Base-by-base conservation (phyloP, 2,888 invertebrate genomes). In the Lamellibrachia satsuma region DNA sequence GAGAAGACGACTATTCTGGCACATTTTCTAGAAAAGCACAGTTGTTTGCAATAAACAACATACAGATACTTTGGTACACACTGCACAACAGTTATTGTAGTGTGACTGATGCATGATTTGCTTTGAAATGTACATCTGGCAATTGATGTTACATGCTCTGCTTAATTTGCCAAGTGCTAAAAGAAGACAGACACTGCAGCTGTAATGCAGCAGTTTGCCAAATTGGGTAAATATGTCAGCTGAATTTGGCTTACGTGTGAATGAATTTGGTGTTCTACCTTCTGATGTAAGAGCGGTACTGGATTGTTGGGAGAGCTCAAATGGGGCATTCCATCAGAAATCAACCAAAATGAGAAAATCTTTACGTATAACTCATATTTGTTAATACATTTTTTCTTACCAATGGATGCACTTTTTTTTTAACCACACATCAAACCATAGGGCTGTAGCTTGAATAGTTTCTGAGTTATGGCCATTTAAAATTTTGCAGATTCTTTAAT, bases 81-180 rank as follows among this genome's bases (percentile, higher is more conserved):
- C 22, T 75, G 75, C 75, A 22, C 75, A 15, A 22, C 75, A 75
- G 11, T 75, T 15, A 6, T 6, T n/a, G n/a, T 39, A 39, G 15
- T 75, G 75, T 75, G 75, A 22, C 75, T 75, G 75, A 75, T 22
- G 75, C 22, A 15, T 22, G 75, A 11, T 75, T 75, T 15, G 22
- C 75, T 75, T 75, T 75, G 75, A 75, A n/a, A 75, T 75, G 75
- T 75, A 75, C 75, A 75, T 75, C 75, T 75, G 75, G 75, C 75
- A 75, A 11, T n/a, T 75, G 75, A 75, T 75, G 75, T 22, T 75
- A n/a, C n/a, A n/a, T 75, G 22, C 75, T n/a, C 15, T 15, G 75
- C 75, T 75, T 75, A 75, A 75, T 75, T 75, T 75, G 75, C n/a
- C 75, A 75, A 75, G 75, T 22, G 22, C 75, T 75, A 75, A 75